Evolutionary conservation across 2,888 invertebrate genomes (phyloP).

Genomic region (Hemaris fuciformis): DNA sequence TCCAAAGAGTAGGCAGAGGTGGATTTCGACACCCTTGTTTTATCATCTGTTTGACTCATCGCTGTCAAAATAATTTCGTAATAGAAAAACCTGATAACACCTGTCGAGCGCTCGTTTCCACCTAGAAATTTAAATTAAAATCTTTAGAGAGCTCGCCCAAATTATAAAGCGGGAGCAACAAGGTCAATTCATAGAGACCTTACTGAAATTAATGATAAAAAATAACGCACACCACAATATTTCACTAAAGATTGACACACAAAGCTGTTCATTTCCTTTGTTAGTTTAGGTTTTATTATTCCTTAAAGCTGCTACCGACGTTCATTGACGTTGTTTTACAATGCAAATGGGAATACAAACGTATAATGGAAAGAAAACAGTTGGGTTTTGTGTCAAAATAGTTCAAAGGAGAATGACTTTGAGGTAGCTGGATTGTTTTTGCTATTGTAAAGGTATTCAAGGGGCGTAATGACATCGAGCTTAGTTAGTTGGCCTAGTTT

Average conservation of each 20-base stretch:
- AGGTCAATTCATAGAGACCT: neutral
- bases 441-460: neutral
- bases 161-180: too few species aligned
- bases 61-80: too few species aligned
- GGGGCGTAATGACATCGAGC: neutral
- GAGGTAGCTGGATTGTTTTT: neutral
- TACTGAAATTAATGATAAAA: neutral
- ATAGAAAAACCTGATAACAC: too few species aligned
- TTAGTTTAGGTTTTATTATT: conserved; percentile 3
- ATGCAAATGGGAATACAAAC: conserved; percentile 2
- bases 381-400: neutral
- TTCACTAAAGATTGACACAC: neutral
- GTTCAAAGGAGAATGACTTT: conserved; percentile 4
- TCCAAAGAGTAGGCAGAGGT: too few species aligned
- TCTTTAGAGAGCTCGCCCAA: too few species aligned
- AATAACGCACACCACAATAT: neutral
- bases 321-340: neutral
- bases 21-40: too few species aligned
- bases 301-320: neutral
- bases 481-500: too few species aligned
- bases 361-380: conserved; percentile 6
- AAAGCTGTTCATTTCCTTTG: neutral
- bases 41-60: too few species aligned
- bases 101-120: too few species aligned
- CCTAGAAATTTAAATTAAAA: too few species aligned